Base-by-base conservation (phyloP, 2,113 vertebrate genomes). In the Orthochromis indermauri region DNA sequence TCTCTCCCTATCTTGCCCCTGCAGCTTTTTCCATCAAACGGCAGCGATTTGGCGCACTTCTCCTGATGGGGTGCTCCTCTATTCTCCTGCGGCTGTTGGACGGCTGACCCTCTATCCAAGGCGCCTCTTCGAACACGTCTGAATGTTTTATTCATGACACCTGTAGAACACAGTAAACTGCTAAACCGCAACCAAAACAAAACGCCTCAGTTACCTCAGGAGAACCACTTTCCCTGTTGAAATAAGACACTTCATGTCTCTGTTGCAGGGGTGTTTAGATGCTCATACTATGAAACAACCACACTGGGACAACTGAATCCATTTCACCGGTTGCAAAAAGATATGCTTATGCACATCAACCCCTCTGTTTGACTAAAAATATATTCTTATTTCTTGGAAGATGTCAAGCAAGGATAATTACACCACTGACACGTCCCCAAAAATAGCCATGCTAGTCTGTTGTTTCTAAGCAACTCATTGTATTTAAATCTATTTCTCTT, bases 91-190 rank as follows among this genome's bases (percentile, higher is more conserved):
- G 83, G 83, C 89, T 68, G 87, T 87, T 68, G 90, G 93, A 87
- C 90, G 79, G 86, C 78, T 94, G 95, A 95, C 94, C 95, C 92
- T 82, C 84, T 10, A 45, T 90, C 85, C 93, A 91, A 89, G 92
- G 90, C 91, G 92, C 86, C 90, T 94, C 89, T 68, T 91, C 83
- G 90, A 86, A 92, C 68, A 17, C 31, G 73, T 66, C 80, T 47
- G 19, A n/a, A 93, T 95, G 92, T 94, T 94, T 96, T 94, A 96
- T 95, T 95, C 94, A 95, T 94, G 84, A 80, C 79, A 93, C 89
- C 91, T 91, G 90, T 84, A 53, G 87, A 92, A 90, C 85, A 83
- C 86, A 61, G 90, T 86, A 92, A 94, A 92, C 86, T 45, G 82
- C 49, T 90, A 24, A 84, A 90, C 89, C 91, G 53, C 83, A 90